These are phyloP conservation scores for Oryzias dopingdopingensis DNA, from an alignment of 2,797 vertebrate genomes.

Conservation along the genomic window DNA sequence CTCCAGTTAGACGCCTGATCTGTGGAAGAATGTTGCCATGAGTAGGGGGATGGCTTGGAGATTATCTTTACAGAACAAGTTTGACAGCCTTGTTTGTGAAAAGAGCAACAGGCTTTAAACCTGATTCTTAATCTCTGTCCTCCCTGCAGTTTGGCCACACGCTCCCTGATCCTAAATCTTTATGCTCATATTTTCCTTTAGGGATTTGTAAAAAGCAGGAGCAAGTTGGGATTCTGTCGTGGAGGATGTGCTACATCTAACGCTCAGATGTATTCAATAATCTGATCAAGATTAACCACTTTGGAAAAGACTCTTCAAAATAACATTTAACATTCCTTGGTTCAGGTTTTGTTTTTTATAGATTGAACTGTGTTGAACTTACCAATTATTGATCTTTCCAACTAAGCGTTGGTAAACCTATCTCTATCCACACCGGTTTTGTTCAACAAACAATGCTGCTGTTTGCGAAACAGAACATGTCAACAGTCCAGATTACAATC, in stretches of 20 bases:
- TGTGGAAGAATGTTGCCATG: conserved; percentile 64
- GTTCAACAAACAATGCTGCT: conserved; percentile 1
- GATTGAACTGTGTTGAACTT: background rate
- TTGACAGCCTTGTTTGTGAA: conserved; percentile 60
- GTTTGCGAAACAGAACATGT: conserved; percentile 20
- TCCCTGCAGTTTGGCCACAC: conserved; percentile 48
- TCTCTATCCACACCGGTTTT: conserved; percentile 14
- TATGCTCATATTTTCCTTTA: conserved; percentile 14
- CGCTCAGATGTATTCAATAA: too few species aligned
- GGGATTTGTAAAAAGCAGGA: background rate
- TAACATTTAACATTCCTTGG: too few species aligned
- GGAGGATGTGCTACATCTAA: too few species aligned
- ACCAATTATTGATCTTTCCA: conserved; percentile 24
- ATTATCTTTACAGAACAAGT: conserved; percentile 69
- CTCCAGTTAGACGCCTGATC: conserved; percentile 61
- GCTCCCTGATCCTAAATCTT: conserved; percentile 31
- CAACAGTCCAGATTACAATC: conserved; percentile 3
- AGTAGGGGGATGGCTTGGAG: conserved; percentile 50
- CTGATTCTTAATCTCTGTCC: conserved; percentile 63
- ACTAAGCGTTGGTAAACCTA: conserved; percentile 15
- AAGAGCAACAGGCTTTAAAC: conserved; percentile 63
- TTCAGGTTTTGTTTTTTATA: too few species aligned
- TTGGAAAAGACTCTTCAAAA: too few species aligned
- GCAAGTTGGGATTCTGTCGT: too few species aligned
- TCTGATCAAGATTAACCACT: too few species aligned